A percentile compares a stretch with the other conserved stretches of the same genome.
Conservation (phyloP, 2,113 vertebrate species). For the Mirza zaza region DNA sequence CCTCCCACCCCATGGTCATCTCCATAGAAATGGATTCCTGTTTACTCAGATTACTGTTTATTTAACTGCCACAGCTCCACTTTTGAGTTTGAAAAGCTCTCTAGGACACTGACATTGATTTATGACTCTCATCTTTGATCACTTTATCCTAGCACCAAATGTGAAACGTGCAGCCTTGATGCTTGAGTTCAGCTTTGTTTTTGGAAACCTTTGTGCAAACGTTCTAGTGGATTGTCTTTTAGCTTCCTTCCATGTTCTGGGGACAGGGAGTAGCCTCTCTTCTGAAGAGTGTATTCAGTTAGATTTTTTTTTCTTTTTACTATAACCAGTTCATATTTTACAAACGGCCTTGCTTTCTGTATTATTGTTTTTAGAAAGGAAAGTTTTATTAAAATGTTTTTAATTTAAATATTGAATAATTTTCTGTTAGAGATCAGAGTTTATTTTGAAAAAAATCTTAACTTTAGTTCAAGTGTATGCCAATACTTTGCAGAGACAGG, state of each 20-base stretch:
- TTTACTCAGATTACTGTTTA: not conserved
- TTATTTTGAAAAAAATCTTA: constrained; percentile 21
- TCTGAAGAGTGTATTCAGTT: not conserved
- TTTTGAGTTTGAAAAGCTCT: not conserved
- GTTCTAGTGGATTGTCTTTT: not conserved
- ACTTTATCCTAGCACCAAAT: not conserved
- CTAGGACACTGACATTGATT: not conserved
- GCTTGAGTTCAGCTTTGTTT: not conserved
- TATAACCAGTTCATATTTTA: not conserved
- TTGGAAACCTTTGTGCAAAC: not conserved
- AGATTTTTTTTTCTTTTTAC: not conserved
- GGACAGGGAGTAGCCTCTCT: not conserved
- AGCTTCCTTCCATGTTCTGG: not conserved
- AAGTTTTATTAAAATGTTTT: constrained; percentile 29
- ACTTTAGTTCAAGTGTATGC: not conserved
- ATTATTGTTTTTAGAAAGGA: constrained; percentile 16
- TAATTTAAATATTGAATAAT: not conserved
- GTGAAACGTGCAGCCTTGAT: not conserved
- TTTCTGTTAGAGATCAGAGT: not conserved
- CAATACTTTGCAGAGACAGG: not conserved
- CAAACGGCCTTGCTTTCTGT: not conserved
- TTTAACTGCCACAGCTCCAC: not conserved
- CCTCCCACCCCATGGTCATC: not conserved
- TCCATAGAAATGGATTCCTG: not conserved
- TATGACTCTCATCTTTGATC: not conserved